phyloP scores from a whole-genome alignment of 30 jellyfish, hydroid and myxozoan species.

The Hydractinia symbiolongicarpus region DNA sequence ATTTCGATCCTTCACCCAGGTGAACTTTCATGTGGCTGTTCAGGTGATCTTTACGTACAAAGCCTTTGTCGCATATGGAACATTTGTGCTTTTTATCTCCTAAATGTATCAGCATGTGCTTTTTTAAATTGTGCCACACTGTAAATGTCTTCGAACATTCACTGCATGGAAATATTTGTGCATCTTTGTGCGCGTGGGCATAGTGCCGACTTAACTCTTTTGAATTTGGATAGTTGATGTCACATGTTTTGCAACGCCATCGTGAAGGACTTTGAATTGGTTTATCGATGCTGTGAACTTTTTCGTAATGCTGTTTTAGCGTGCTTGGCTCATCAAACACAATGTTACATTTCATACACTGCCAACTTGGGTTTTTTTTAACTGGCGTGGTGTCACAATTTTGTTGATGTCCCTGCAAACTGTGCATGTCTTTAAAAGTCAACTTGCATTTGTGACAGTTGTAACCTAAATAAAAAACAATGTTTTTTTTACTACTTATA shows the following conservation, averaged over 20 bases:
- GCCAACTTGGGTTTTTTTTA: conserved; percentile 18
- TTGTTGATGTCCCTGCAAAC: conserved; percentile 14
- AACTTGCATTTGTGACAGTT: conserved; percentile 13
- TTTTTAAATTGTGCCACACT: conserved; percentile 46
- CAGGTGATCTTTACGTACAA: conserved; percentile 41
- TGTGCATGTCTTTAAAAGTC: conserved; percentile 7
- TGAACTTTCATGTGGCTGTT: conserved; percentile 44
- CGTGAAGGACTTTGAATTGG: conserved; percentile 33
- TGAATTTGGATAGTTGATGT: conserved; percentile 33
- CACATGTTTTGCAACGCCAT: conserved; percentile 34
- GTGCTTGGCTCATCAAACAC: conserved; percentile 33
- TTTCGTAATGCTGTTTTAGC: conserved; percentile 32
- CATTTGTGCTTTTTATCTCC: conserved; percentile 44
- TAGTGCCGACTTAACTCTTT: conserved; percentile 41
- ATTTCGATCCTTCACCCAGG: conserved; percentile 31
- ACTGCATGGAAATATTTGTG: conserved; percentile 36
- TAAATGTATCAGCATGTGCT: conserved; percentile 40
- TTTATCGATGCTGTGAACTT: conserved; percentile 32
- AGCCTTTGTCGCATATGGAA: conserved; percentile 38
- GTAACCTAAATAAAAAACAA: background rate
- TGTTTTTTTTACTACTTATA: no score
- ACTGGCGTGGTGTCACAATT: background rate
- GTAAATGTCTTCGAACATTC: conserved; percentile 43
- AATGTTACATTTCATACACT: conserved; percentile 35
- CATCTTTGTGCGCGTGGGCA: conserved; percentile 41